Percentiles rank a stretch among this genome's conserved stretches.
These are phyloP conservation scores for Drosophila pegasa DNA, from an alignment of 2,888 invertebrate genomes.

Conservation along the genomic window DNA sequence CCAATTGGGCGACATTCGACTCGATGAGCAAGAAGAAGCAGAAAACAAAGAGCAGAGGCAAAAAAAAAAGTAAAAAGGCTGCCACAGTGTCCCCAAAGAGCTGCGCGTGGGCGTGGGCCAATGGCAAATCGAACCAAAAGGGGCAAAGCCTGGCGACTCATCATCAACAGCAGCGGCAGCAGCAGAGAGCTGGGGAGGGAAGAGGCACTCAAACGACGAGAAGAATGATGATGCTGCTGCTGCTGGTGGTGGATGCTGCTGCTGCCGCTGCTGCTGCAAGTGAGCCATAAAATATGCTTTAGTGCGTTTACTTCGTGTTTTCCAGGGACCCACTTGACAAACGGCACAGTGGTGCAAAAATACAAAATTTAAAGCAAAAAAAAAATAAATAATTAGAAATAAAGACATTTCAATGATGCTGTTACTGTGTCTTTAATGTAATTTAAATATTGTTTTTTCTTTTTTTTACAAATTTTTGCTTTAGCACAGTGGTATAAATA, in stretches of 20 bases:
- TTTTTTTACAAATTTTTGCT: not conserved
- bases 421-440: not conserved
- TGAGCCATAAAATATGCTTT: conserved; percentile 77
- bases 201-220: conserved; percentile 24
- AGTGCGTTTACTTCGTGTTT: conserved; percentile 59
- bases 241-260: no score
- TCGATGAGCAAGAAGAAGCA: conserved; percentile 10
- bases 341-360: conserved; percentile 40
- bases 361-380: conserved; percentile 6
- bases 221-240: conserved; percentile 43
- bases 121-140: conserved; percentile 49
- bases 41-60: conserved; percentile 5
- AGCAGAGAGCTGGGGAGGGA: not conserved
- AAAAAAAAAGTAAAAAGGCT: conserved; percentile 21
- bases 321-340: conserved; percentile 18
- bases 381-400: no score
- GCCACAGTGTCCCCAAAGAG: conserved; percentile 30
- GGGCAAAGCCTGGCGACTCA: conserved; percentile 39
- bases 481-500: not conserved
- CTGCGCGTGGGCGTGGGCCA: conserved; percentile 31
- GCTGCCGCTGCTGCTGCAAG: conserved; percentile 52
- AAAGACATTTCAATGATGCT: no score
- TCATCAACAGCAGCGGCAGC: conserved; percentile 60
- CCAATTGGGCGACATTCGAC: conserved; percentile 75
- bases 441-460: not conserved